Evolutionary conservation across 1,140 invertebrate genomes (phyloP), one percentile per base, ranked within the genome.

Genomic region (Trichonephila clavipes): DNA sequence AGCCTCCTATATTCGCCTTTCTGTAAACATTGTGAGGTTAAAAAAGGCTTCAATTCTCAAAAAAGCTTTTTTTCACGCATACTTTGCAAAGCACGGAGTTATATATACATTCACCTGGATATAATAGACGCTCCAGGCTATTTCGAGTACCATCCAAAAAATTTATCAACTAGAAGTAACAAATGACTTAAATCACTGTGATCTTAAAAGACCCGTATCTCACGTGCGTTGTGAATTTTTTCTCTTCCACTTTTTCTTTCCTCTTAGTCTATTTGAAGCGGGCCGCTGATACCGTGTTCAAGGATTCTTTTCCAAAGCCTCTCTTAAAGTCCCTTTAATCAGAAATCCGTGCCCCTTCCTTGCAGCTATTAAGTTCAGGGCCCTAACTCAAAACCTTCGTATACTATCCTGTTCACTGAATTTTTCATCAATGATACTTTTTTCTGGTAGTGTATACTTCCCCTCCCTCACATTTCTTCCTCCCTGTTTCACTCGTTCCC

Each of bases 371-470:
- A 61, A 87, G 28, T 61, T 90, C 88, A 14, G 72, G 62, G 72
- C 51, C 51, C 58, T 59, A 58, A 81, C 72, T 81, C 58, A 77
- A 44, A 58, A 40, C 72, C 58, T 69, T 66, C 66, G 66, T 24
- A 28, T 89, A 89, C 62, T 89, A 44, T 72, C 87, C 87, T 89
- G 88, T 81, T 90, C 88, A 81, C 69, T 90, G 88, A 90, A 77
- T 90, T 77, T 90, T 90, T 90, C 72, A 90, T 90, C 69, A 90
- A 77, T 90, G 58, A 69, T 28, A 59, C 88, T 88, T 51, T 69
- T 69, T 66, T 77, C 72, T 40, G 18, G 72, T 77, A 77, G 72
- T 77, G 72, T 18, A 77, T 19, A 40, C 72, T 34, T 58, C 62
- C 87, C 87, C 62, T 51, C 34, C 87, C 34, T 19, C 64, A 12